Base-by-base conservation (phyloP, 2,888 invertebrate species). In the Mesodorylaimus sp. region DNA sequence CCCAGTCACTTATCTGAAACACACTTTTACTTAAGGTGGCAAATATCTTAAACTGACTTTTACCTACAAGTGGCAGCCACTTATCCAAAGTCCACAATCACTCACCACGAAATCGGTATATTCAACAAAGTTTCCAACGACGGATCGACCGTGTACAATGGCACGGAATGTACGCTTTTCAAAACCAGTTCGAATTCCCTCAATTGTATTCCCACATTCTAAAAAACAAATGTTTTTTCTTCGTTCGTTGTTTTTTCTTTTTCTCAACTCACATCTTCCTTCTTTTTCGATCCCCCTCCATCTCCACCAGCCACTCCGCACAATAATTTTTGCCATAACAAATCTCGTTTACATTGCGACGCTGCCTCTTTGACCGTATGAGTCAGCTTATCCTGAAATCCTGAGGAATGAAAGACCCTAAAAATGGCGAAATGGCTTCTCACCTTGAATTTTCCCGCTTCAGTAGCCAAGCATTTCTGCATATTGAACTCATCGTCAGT, bases 401-500 rank as follows among this genome's bases (percentile, higher is more conserved):
- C 10, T 5, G 16, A 32, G 29, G 27, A 32, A 46, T 13, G 16
- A 45, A 19, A 45, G 21, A 25, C 26, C 5, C 16, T 16, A 45
- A 28, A 46, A 41, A 23, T 41, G n/a, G 24, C 2, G 32, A 16
- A 13, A 32, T 13, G 32, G 13, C 7, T 19, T 7, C 7, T 26
- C 27, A 43, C 44, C 27, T 43, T 43, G 21, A 43, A 10, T 19
- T 43, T 27, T 5, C 26, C 24, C 5, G 44, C 27, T 26, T 43
- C 27, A 7, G 10, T 7, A 7, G 44, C 27, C 36, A 47, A 23
- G 16, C 10, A 3, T 5, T 47, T 46, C 51, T 61, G 61, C 16
- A 60, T 52, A 24, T 49, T 48, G 19, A 53, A 47, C 50, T 61
- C 62, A 23, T 50, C 48, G 3, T 52, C 50, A 43, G 54, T 56